A percentile compares a stretch with the other conserved stretches of the same genome.
Conservation (phyloP, 2,113 vertebrate species). For the Burhinus bistriatus region DNA sequence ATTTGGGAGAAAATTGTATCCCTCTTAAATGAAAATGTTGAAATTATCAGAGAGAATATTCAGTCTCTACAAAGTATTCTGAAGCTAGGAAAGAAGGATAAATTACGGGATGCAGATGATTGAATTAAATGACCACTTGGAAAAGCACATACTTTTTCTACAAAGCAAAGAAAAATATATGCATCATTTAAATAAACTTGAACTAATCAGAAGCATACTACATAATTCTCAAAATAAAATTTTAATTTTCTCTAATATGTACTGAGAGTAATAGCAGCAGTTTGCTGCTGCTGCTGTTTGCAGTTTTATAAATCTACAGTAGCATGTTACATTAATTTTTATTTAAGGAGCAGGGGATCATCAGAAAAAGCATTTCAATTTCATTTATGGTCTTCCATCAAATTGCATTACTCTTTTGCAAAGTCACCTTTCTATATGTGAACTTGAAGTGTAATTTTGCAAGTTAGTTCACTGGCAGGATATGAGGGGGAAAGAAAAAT, state of each 20-base stretch:
- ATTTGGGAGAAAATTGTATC: not conserved
- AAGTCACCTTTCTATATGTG: not conserved
- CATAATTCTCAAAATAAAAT: not conserved
- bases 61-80: not conserved
- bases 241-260: not conserved
- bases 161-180: not conserved
- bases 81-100: not conserved
- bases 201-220: not conserved
- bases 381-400: not conserved
- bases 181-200: not conserved
- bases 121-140: not conserved
- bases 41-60: not conserved
- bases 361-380: not conserved
- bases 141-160: not conserved
- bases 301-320: not conserved
- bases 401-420: not conserved
- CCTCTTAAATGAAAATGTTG: not conserved
- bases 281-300: not conserved
- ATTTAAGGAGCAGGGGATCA: not conserved
- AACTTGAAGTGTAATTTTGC: not conserved
- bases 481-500: not conserved
- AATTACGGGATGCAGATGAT: not conserved
- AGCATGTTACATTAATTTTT: constrained; percentile 42
- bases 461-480: not conserved
- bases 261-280: not conserved